Base-by-base conservation (phyloP, 2,113 vertebrate species). In the Sinocyclocheilus grahami region DNA sequence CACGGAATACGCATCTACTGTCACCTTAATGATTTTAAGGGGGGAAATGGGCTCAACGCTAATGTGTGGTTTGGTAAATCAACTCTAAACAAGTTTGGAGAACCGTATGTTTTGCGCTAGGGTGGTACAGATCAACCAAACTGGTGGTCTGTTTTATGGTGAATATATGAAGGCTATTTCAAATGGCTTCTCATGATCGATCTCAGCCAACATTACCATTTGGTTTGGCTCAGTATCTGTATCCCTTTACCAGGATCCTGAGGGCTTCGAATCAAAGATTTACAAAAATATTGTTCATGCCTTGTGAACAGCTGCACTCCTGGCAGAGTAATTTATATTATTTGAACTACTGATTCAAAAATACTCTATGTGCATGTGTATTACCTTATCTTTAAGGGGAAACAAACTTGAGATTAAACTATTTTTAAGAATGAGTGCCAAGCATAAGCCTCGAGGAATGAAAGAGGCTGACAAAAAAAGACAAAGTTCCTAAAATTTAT, bases 311-410 rank as follows among this genome's bases (percentile, higher is more conserved):
- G 69, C 60, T 85, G 74, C 77, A 81, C 82, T 83, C 79, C 83
- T 79, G 85, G 67, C 69, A 75, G 48, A 86, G 77, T 74, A 72
- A 86, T 85, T 85, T 83, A 53, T 78, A 78, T 60, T 83, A 78
- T 87, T 89, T 85, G 63, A 85, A 72, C 72, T 72, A 71, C 46
- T 58, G 58, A 87, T 79, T 88, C 13, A 86, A 82, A 84, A 88
- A 71, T 78, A 84, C 78, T 83, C 80, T 76, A 74, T 75, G 72
- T 90, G 88, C 88, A 89, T 89, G 90, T 86, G 85, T 88, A 85
- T 83, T 85, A 85, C 79, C 51, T 81, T 62, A 89, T 65, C 65
- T 89, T 84, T 88, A 67, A 89, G 85, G 69, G 71, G 11, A 85
- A 86, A 82, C 27, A 76, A 80, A 71, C 81, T 83, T 83, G 65